Evolutionary conservation across 1,140 invertebrate genomes (phyloP).

Genomic region (Drosophila cardini): DNA sequence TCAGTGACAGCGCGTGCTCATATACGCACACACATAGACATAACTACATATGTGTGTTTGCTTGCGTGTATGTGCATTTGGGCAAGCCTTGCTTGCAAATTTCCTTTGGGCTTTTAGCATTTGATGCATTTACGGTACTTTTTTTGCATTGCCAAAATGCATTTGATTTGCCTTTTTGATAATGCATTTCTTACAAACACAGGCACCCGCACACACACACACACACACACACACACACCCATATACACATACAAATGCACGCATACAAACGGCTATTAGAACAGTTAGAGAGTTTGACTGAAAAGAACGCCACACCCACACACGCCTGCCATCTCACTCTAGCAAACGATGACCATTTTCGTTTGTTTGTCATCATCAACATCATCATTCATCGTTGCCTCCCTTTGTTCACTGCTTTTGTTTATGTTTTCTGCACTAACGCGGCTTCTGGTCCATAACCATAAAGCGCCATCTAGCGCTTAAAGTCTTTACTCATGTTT

Average conservation of each 20-base stretch:
- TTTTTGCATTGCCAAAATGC: constrained; percentile 50
- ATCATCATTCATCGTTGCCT: constrained; percentile 8
- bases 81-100: neutral
- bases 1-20: constrained; percentile 23
- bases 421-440: neutral
- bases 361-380: constrained; percentile 19
- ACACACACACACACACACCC: constrained; percentile 25
- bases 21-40: too few relatives aligned
- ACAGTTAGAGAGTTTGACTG: constrained; percentile 16
- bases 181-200: constrained; percentile 38
- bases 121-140: constrained; percentile 1
- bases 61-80: neutral
- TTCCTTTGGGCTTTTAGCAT: constrained; percentile 24
- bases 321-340: constrained; percentile 47
- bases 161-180: constrained; percentile 66
- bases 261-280: neutral
- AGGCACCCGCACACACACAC: too few relatives aligned
- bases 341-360: neutral
- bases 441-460: neutral
- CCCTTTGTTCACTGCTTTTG: neutral
- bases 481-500: constrained; percentile 22
- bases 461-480: constrained; percentile 43
- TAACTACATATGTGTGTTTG: neutral
- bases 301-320: constrained; percentile 65
- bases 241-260: neutral